phyloP scores from a whole-genome alignment of 2,888 invertebrate species.

The Caenorhabditis drosophilae region DNA sequence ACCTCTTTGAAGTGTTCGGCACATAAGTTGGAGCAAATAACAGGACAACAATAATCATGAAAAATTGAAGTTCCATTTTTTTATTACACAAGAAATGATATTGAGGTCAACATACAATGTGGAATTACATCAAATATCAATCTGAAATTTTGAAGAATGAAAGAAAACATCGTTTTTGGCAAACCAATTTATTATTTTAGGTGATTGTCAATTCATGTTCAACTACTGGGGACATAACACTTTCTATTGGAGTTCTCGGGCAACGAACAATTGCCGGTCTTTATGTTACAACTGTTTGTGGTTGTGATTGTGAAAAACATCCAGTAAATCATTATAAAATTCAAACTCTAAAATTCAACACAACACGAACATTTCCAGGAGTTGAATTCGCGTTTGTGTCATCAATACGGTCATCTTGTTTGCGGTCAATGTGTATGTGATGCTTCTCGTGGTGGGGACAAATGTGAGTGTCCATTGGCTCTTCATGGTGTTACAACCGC shows the following conservation, averaged over 20 bases:
- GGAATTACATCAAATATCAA: too few species aligned
- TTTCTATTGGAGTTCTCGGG: constrained; percentile 65
- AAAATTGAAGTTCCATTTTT: too few species aligned
- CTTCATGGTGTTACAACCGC: constrained; percentile 52
- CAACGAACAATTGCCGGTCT: constrained; percentile 47
- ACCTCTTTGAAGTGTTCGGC: not conserved
- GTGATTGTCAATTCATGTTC: constrained; percentile 57
- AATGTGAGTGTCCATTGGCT: constrained; percentile 58
- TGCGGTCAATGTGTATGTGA: constrained; percentile 63
- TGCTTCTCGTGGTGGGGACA: constrained; percentile 46
- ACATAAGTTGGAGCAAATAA: too few species aligned
- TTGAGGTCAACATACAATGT: too few species aligned
- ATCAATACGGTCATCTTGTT: constrained; percentile 57
- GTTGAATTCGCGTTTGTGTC: constrained; percentile 54
- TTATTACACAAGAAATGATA: too few species aligned
- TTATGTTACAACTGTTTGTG: constrained; percentile 63
- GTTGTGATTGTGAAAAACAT: constrained; percentile 66
- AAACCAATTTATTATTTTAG: constrained; percentile 7
- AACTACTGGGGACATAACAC: constrained; percentile 53
- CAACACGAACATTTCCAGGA: constrained; percentile 39
- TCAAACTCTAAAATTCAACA: constrained; percentile 3
- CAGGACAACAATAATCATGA: too few species aligned
- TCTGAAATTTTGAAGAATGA: too few species aligned
- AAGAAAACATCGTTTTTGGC: too few species aligned
- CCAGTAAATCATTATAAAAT: constrained; percentile 20